phyloP scores from a whole-genome alignment of 2,797 vertebrate species.

The Micromesistius poutassou region DNA sequence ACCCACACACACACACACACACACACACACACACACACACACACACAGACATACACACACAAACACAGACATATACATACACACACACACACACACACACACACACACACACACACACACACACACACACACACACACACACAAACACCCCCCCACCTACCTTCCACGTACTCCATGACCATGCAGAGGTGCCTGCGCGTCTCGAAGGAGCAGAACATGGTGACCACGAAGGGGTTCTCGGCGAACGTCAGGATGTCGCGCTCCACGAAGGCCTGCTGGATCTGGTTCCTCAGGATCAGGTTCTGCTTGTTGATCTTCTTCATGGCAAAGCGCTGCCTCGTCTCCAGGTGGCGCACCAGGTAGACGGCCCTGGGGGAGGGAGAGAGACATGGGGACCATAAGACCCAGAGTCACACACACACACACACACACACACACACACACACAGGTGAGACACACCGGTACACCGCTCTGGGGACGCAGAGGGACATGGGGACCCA shows the following conservation, averaged over 20 bases:
- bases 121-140: too few relatives aligned
- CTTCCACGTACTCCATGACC: constrained; percentile 96
- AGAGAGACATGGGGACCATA: not conserved
- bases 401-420: too few relatives aligned
- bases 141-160: constrained; percentile 53
- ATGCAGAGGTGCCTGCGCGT: constrained; percentile 90
- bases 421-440: too few relatives aligned
- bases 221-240: constrained; percentile 92
- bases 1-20: too few relatives aligned
- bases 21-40: not conserved
- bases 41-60: not conserved
- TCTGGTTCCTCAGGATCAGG: constrained; percentile 90
- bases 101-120: too few relatives aligned
- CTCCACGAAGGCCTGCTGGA: constrained; percentile 92
- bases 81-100: too few relatives aligned
- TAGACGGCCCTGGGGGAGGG: constrained; percentile 79
- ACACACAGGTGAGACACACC: constrained; percentile 37
- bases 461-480: constrained; percentile 80
- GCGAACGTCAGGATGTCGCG: constrained; percentile 93
- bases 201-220: constrained; percentile 96
- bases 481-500: too few relatives aligned
- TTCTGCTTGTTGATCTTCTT: constrained; percentile 98
- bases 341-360: constrained; percentile 87
- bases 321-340: constrained; percentile 90
- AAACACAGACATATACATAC: too few relatives aligned